Evolutionary conservation across 2,113 vertebrate genomes (phyloP), one percentile per base, ranked within the genome.

Genomic region (Hiodon tergisus): DNA sequence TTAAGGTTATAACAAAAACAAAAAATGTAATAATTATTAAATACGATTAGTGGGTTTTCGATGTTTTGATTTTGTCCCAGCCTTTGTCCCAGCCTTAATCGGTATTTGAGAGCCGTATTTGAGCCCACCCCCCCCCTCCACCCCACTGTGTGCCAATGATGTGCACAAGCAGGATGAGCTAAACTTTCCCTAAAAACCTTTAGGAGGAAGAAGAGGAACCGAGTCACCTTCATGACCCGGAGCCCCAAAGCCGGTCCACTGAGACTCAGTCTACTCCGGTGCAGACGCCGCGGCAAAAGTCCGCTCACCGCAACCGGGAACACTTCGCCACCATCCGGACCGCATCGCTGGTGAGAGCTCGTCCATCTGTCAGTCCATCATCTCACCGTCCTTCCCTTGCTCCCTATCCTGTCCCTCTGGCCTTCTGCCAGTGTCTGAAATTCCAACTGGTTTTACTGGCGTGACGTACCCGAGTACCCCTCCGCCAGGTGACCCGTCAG

Each of bases 321-420:
- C 97, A 99, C 87, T 99, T 99, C 88, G 96, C 96, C 83, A 99
- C 97, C 52, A 98, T 99, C 88, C 94, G 97, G 83, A 99, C 97
- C 76, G 97, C 93, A 5, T 98, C 97, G 65, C 91, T 97, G 94
- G 97, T 99, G 92, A 75, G 88, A 54, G 76, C 5, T 48, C 50
- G 51, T 57, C 3, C 11, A 3, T 70, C 46, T 50, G 5, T 62
- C 78, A 81, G 51, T 13, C 16, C 5, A 46, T 61, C 6, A 54
- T n/a, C n/a, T 11, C 65, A 61, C 65, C 52, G 58, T 5, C 0
- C 2, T 9, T 31, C 5, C 50, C 48, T 11, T 63, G 62, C 76
- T 65, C 46, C 62, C 62, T 5, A 10, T 31, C 53, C 5, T 54
- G 11, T 58, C 31, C 50, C 9, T 17, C 9, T 46, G 52, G 54